Evolutionary conservation across 2,888 invertebrate species (phyloP), one percentile per base, ranked within the genome.

Genomic region (Drosophila falleni): DNA sequence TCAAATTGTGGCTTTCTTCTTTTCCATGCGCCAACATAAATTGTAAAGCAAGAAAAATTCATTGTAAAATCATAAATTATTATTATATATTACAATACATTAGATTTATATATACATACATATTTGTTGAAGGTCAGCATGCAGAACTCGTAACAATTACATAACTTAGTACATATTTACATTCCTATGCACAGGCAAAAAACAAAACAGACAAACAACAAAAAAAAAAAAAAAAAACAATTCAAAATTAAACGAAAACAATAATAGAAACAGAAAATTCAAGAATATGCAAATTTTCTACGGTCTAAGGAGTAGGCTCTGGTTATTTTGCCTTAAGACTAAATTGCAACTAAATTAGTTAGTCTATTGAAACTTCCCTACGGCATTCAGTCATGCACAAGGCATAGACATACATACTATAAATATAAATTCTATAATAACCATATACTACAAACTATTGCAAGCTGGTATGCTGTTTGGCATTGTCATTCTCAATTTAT

Each of bases 131-230:
- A 50, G 35, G n/a, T 15, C 35, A 35, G n/a, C 50, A 51, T 51
- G 50, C 50, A 35, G 9, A 51, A 51, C n/a, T 51, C 35, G n/a
- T 15, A 15, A 31, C 54, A 54, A 44, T 23, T 44, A 13, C 44
- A 44, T 23, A 44, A 44, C 44, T 44, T 23, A 44, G 3, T 23
- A 23, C 13, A 9, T 16, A n/a, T n/a, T n/a, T n/a, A 41, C 16
- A 44, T 54, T 39, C 41, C 41, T 54, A 46, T 26, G 35, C 26
- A 46, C 56, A 44, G 23, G 46, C 56, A 56, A 46, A n/a, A 44
- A 16, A 5, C 19, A 44, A 33, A 44, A 11, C 1, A 54, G 35
- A 50, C 35, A 11, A 3, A 49, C 49, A 33, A 5, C 29, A 4
- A 26, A 53, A 5, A 39, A 4, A 26, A 53, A 11, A 9, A 29